Evolutionary conservation across 2,113 vertebrate genomes (phyloP), one percentile per base, ranked within the genome.

Genomic region (Pseudolaguvia tuberculata): DNA sequence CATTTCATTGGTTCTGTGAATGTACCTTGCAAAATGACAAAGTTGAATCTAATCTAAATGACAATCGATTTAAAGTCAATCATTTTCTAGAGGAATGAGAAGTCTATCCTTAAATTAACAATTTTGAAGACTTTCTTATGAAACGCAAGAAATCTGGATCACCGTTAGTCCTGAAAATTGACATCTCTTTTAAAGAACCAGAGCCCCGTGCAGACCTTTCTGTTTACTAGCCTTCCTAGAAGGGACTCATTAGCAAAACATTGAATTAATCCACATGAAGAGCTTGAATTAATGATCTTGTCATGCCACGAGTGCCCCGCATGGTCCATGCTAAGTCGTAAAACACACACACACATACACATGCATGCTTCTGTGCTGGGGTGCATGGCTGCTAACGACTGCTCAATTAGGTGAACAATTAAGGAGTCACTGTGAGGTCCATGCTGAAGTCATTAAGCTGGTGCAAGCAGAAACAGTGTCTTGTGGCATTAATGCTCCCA

Each of bases 161-260:
- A 35, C n/a, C 47, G 62, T 47, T 75, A 75, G 56, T 79, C 82
- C 83, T 4, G 25, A 15, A 51, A 59, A 81, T 83, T 25, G 83
- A 87, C 86, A 88, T 89, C 86, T n/a, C n/a, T n/a, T n/a, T n/a
- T 88, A 88, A 85, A 80, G 75, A 81, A 79, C 83, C 75, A 85
- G 79, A 75, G 81, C 79, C 81, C 68, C 85, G 81, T 76, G 83
- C 78, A 79, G 73, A 77, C 77, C 80, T 84, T 67, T 71, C 83
- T 87, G 86, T 87, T 88, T 89, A 85, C 85, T 61, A 70, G 66
- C 84, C 86, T 83, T 84, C 84, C 81, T 86, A 74, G 83, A 85
- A 82, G 86, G 85, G 75, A 81, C 86, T 90, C 87, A 88, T 91
- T 90, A 89, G 85, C 83, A 87, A 89, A 88, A 90, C 89, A 89